phyloP scores from a whole-genome alignment of 2,113 vertebrate genomes.

The Protobothrops flavoviridis region DNA sequence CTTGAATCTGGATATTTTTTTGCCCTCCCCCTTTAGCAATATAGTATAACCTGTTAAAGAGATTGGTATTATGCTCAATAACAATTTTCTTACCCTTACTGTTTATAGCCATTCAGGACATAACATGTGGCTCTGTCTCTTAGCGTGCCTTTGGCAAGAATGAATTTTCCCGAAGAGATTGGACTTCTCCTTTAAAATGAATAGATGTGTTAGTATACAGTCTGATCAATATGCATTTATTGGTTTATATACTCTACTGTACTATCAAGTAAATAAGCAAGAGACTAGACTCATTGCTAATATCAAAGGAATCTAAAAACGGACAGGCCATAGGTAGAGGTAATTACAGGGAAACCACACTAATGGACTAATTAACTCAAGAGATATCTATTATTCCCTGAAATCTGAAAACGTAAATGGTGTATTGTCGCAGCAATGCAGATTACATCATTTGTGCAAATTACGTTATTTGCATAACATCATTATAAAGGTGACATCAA shows the following conservation, averaged over 20 bases:
- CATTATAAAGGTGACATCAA: background rate
- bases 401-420: background rate
- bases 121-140: background rate
- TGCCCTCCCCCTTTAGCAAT: background rate
- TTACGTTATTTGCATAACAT: background rate
- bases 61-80: background rate
- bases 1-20: background rate
- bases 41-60: background rate
- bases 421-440: background rate
- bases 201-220: background rate
- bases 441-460: background rate
- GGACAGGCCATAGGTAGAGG: background rate
- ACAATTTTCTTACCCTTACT: background rate
- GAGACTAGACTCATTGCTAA: background rate
- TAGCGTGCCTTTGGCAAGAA: background rate
- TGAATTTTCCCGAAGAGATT: background rate
- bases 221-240: constrained; percentile 22
- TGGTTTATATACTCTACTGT: constrained; percentile 14
- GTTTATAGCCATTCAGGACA: background rate
- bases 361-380: background rate
- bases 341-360: background rate
- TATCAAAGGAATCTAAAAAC: background rate
- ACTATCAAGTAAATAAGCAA: background rate
- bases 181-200: constrained; percentile 8
- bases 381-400: background rate